Percentiles rank a stretch among this genome's conserved stretches.
These are phyloP conservation scores for Ardeotis arabs DNA, from an alignment of 2,113 vertebrate species.

Conservation along the genomic window DNA sequence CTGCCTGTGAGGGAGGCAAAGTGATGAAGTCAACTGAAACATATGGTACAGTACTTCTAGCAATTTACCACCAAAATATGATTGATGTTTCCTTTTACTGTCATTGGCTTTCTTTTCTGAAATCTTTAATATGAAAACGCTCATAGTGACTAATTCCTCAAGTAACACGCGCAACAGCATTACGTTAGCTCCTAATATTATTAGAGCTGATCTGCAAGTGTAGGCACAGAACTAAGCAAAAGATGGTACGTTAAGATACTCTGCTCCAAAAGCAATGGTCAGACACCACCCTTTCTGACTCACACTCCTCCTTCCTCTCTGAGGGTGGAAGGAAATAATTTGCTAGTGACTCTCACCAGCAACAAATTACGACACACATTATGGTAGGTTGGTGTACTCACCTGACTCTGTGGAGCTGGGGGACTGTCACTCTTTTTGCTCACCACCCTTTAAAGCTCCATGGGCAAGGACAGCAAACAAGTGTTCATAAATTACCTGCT, in stretches of 20 bases:
- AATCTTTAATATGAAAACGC: neutral
- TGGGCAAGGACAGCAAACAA: neutral
- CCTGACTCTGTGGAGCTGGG: neutral
- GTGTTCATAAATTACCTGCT: neutral
- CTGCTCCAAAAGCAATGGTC: neutral
- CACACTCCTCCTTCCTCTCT: neutral
- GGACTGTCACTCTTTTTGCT: neutral
- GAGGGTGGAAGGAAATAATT: neutral
- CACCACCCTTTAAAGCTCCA: neutral
- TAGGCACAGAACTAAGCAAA: slow-evolving; percentile 16
- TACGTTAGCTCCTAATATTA: slow-evolving; percentile 22
- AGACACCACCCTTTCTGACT: slow-evolving; percentile 36
- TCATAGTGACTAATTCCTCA: slow-evolving; percentile 37
- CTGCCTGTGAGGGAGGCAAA: neutral
- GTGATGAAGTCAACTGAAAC: slow-evolving; percentile 27
- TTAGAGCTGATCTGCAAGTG: slow-evolving; percentile 7
- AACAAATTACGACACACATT: neutral
- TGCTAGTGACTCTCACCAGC: neutral
- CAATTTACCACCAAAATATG: neutral
- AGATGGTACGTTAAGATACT: neutral
- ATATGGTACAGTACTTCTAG: neutral
- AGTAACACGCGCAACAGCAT: neutral
- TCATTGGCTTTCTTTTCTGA: slow-evolving; percentile 27
- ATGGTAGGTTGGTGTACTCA: neutral
- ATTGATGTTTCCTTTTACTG: slow-evolving; percentile 46